Conservation (phyloP, 2,888 invertebrate genomes). For the Amorpha juglandis region DNA sequence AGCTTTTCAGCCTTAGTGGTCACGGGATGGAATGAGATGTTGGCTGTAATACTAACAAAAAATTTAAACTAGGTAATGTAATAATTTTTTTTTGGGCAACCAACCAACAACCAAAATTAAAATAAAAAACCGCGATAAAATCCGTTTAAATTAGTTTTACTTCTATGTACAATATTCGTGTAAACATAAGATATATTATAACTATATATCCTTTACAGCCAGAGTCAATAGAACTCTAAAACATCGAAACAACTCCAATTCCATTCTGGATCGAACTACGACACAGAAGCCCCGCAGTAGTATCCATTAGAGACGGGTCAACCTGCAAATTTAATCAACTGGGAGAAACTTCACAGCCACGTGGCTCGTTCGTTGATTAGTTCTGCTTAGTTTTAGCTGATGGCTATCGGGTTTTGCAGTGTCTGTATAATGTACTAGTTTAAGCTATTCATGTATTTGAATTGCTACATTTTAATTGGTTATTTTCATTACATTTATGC, state of each 20-base stretch:
- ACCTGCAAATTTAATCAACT: constrained; percentile 74
- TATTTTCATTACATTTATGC: too few relatives aligned
- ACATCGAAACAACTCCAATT: constrained; percentile 1
- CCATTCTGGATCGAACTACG: constrained; percentile 1
- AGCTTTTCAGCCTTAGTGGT: too few relatives aligned
- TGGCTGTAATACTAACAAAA: too few relatives aligned
- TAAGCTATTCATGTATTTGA: neutral
- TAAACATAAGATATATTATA: too few relatives aligned
- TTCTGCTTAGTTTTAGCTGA: constrained; percentile 67
- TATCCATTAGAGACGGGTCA: constrained; percentile 39
- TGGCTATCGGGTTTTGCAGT: constrained; percentile 58
- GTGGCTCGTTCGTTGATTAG: constrained; percentile 61
- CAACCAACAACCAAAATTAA: too few relatives aligned
- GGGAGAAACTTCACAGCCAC: constrained; percentile 52
- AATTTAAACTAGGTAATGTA: too few relatives aligned
- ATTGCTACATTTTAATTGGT: neutral
- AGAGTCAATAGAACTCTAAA: neutral
- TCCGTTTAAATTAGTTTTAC: too few relatives aligned
- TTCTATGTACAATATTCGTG: too few relatives aligned
- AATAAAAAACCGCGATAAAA: too few relatives aligned
- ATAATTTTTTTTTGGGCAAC: too few relatives aligned
- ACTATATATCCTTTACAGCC: too few relatives aligned
- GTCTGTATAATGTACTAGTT: constrained; percentile 35
- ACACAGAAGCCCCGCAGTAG: constrained; percentile 13
- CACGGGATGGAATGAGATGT: too few relatives aligned